Evolutionary conservation across 2,888 invertebrate genomes (phyloP), one percentile per base, ranked within the genome.

Genomic region (Hedychridium roseum): DNA sequence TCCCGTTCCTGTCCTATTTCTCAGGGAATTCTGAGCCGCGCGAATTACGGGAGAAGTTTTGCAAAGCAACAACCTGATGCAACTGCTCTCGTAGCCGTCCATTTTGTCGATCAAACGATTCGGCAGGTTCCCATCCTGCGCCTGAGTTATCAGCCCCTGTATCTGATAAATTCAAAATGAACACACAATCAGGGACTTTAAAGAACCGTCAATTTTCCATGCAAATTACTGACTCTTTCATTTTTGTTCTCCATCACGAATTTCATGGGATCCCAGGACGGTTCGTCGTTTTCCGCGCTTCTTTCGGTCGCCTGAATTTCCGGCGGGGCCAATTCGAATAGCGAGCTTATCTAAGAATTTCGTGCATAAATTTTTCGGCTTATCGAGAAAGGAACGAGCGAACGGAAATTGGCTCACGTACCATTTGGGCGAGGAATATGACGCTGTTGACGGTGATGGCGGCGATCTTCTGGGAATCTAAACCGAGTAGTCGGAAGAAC

Each of bases 341-440:
- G 74, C 7, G 86, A 84, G 48, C 86, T 85, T 60, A 88, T 87
- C 88, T 88, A 78, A 53, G 80, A 81, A 39, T 34, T 47, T 16
- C 26, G 14, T 16, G 6, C 9, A 20, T 28, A 2, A 35, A 2
- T n/a, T 11, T 6, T 28, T n/a, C n/a, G n/a, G n/a, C n/a, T n/a
- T n/a, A n/a, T n/a, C n/a, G n/a, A n/a, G n/a, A n/a, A n/a, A n/a
- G n/a, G n/a, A n/a, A n/a, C n/a, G n/a, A n/a, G n/a, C 18, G n/a
- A 17, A 18, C 17, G 14, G 26, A n/a, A 9, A 38, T 23, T 7
- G 7, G 6, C 12, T 15, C 17, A 27, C 32, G 18, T 18, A 92
- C 92, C 86, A 92, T 83, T 80, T 92, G 91, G 1, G 92, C 92
- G 11, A 93, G 83, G 78, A 92, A 91, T 55, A 93, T 87, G 11